These are phyloP conservation scores for Ptychochromis oligacanthus DNA, from an alignment of 2,113 vertebrate genomes.

Conservation along the genomic window DNA sequence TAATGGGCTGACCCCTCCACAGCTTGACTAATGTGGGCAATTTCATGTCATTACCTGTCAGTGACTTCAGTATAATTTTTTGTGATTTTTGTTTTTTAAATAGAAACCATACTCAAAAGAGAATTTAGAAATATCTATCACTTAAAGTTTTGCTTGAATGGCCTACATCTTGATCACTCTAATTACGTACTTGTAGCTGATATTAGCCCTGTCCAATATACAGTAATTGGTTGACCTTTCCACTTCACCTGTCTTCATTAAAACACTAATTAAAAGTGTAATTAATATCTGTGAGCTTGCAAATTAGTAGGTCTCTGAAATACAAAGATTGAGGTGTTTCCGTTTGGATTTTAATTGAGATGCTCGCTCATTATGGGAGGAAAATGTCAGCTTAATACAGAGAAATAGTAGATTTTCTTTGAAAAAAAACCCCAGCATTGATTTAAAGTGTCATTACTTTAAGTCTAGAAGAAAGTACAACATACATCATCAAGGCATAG, in stretches of 20 bases:
- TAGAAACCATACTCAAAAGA: neutral
- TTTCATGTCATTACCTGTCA: neutral
- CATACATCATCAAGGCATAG: neutral
- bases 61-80: neutral
- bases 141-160: neutral
- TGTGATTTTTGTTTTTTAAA: neutral
- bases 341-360: neutral
- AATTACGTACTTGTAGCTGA: constrained; percentile 10
- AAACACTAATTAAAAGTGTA: constrained; percentile 22
- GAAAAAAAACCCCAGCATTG: neutral
- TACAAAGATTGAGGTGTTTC: neutral
- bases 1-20: neutral
- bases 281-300: neutral
- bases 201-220: constrained; percentile 2
- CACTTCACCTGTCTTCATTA: constrained; percentile 10
- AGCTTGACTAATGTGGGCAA: neutral
- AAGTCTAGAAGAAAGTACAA: neutral
- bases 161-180: neutral
- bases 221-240: constrained; percentile 19
- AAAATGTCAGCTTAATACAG: neutral
- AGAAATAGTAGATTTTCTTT: neutral
- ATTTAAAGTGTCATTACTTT: constrained; percentile 3
- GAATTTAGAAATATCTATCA: neutral
- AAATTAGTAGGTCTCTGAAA: constrained; percentile 12
- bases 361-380: neutral